A percentile compares a stretch with the other conserved stretches of the same genome.
Evolutionary conservation across 2,113 vertebrate genomes (phyloP).

Genomic region (Phylloscopus trochilus): DNA sequence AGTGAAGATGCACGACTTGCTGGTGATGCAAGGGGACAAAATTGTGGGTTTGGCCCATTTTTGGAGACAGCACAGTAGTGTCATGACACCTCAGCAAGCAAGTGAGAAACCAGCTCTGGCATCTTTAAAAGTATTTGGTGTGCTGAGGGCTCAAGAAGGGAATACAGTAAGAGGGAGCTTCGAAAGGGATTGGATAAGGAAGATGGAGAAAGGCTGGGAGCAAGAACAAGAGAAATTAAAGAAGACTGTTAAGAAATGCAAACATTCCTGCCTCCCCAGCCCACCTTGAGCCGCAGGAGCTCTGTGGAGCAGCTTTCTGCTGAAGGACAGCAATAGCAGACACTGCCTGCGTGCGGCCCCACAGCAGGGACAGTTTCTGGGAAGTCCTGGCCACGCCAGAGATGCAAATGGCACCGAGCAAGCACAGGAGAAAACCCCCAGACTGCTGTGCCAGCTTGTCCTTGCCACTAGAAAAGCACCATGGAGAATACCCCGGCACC

Average conservation of each 20-base stretch:
- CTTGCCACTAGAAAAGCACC: neutral
- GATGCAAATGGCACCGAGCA: neutral
- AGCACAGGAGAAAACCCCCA: neutral
- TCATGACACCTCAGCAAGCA: neutral
- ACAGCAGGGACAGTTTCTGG: neutral
- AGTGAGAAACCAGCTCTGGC: neutral
- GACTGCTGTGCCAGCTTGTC: accelerated
- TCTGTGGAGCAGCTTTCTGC: neutral
- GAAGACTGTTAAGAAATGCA: neutral
- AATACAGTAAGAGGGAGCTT: neutral
- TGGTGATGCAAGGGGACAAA: neutral
- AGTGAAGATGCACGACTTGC: neutral
- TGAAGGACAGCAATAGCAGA: accelerated
- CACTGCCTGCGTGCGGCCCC: accelerated
- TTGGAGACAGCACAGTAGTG: accelerated
- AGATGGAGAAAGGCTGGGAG: neutral
- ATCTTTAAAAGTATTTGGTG: neutral
- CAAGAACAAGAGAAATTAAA: neutral
- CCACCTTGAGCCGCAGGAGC: accelerated
- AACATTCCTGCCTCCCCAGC: neutral
- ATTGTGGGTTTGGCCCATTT: neutral
- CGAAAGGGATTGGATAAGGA: accelerated
- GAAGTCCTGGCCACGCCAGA: neutral
- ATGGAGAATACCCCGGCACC: neutral
- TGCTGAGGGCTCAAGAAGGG: neutral